phyloP scores from a whole-genome alignment of 2,113 vertebrate genomes.

The Gymnobelideus leadbeateri region DNA sequence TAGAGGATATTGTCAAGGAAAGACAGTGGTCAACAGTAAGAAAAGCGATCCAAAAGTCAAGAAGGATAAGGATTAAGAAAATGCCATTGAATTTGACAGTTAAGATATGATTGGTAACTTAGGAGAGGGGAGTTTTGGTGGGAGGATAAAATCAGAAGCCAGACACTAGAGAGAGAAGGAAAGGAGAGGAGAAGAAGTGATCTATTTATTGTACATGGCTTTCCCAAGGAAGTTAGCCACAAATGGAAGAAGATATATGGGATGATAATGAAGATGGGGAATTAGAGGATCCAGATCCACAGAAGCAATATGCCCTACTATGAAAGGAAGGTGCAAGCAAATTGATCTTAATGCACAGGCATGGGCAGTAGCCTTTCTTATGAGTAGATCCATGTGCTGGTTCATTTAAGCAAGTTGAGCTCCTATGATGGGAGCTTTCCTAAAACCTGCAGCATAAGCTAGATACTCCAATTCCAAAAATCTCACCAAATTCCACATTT shows the following conservation, averaged over 20 bases:
- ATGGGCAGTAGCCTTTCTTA: not conserved
- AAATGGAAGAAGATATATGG: not conserved
- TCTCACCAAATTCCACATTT: not conserved
- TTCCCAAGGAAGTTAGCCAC: not conserved
- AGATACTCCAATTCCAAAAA: not conserved
- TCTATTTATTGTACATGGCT: not conserved
- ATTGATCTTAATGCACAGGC: not conserved
- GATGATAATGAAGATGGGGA: not conserved
- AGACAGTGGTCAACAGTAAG: not conserved
- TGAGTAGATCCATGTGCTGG: not conserved
- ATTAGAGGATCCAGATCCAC: not conserved
- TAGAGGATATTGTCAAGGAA: not conserved
- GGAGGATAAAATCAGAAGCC: not conserved
- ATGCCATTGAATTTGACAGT: not conserved
- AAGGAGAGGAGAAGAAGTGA: not conserved
- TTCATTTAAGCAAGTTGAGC: not conserved
- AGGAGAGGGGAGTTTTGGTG: not conserved
- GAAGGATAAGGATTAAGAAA: not conserved
- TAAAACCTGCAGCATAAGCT: not conserved
- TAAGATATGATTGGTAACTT: not conserved
- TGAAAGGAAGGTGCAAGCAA: not conserved
- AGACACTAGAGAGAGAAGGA: not conserved
- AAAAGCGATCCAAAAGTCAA: not conserved
- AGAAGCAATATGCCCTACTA: not conserved
- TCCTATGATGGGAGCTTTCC: not conserved